Conservation (phyloP, 2,888 invertebrate species). For the Drosophila quinaria region DNA sequence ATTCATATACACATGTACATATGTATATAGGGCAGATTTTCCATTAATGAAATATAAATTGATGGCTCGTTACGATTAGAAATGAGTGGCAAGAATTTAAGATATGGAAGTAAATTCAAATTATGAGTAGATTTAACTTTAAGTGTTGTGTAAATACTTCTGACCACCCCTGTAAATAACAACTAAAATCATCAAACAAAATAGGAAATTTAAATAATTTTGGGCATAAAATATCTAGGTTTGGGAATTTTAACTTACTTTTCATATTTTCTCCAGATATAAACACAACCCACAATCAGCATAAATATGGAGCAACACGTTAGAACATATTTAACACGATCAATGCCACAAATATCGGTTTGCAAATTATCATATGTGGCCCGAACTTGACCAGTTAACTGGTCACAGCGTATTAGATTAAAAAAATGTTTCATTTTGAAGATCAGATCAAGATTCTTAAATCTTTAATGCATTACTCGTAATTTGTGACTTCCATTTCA, state of each 20-base stretch:
- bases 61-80: constrained; percentile 2
- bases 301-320: constrained; percentile 57
- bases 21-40: constrained; percentile 15
- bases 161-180: too few relatives aligned
- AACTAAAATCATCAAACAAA: background rate
- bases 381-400: constrained; percentile 52
- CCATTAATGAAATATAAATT: constrained; percentile 43
- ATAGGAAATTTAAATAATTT: background rate
- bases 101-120: background rate
- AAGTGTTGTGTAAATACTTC: too few relatives aligned
- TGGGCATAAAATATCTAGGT: background rate
- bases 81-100: background rate
- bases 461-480: background rate
- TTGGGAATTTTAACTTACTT: constrained; percentile 50
- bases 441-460: constrained; percentile 3
- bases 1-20: background rate
- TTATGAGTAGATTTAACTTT: too few relatives aligned
- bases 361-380: constrained; percentile 60
- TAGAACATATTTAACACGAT: constrained; percentile 64
- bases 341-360: constrained; percentile 79
- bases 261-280: constrained; percentile 65
- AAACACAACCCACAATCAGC: constrained; percentile 60
- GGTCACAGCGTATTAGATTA: constrained; percentile 71
- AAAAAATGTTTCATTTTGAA: constrained; percentile 54
- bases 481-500: constrained; percentile 12